A percentile compares a stretch with the other conserved stretches of the same genome.
phyloP scores from a whole-genome alignment of 2,797 vertebrate species.

The Rhabdomys pumilio region DNA sequence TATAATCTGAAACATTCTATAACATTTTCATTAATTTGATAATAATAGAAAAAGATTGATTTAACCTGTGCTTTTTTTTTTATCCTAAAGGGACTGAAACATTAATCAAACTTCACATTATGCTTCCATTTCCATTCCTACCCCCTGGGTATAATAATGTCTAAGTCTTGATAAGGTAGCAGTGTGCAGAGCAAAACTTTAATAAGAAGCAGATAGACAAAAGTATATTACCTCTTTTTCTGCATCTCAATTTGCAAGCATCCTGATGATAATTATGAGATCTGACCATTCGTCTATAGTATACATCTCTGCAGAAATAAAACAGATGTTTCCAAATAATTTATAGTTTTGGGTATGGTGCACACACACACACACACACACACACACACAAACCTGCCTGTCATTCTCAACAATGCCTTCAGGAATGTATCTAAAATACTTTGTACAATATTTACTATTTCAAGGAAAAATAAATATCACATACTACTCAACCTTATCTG shows the following conservation, averaged over 20 bases:
- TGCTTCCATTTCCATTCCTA: conserved; percentile 5
- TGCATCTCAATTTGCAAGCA: conserved; percentile 58
- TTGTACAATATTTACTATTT: conserved; percentile 15
- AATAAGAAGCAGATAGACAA: background rate
- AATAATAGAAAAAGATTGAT: conserved; percentile 46
- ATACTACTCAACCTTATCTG: background rate
- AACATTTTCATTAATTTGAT: conserved; percentile 61
- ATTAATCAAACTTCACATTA: conserved; percentile 67
- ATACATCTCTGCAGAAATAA: conserved; percentile 26
- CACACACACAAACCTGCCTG: background rate
- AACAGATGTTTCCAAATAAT: conserved; percentile 66
- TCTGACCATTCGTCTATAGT: conserved; percentile 34
- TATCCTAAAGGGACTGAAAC: conserved; percentile 58
- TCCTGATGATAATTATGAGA: conserved; percentile 19
- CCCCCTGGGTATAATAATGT: background rate
- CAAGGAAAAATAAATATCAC: conserved; percentile 12
- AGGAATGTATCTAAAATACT: background rate
- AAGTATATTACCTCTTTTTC: conserved; percentile 27
- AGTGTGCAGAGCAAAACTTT: conserved; percentile 21
- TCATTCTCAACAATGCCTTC: background rate
- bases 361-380: background rate
- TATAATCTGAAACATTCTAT: background rate
- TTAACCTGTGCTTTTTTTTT: conserved; percentile 43
- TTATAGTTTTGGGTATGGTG: background rate
- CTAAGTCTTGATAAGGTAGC: conserved; percentile 13